Percentiles rank a stretch among this genome's conserved stretches.
Evolutionary conservation across 2,888 invertebrate species (phyloP).

Genomic region (Ormyrus labotus): DNA sequence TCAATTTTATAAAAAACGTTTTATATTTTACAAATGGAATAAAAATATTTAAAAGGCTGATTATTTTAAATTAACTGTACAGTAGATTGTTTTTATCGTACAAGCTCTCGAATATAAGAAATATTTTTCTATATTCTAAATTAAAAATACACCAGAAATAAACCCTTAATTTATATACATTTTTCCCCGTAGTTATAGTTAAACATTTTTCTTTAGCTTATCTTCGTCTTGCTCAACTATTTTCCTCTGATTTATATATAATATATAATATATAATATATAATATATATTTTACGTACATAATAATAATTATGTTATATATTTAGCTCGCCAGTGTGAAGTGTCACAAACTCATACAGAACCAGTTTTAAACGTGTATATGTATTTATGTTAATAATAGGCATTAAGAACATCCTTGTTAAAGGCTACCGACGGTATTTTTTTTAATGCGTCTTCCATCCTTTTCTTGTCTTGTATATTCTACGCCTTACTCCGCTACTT

Average conservation of each 20-base stretch:
- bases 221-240: constrained; percentile 3
- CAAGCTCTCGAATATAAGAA: not conserved
- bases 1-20: too few relatives aligned
- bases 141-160: constrained; percentile 12
- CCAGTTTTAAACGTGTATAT: constrained; percentile 39
- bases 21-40: too few relatives aligned
- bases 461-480: not conserved
- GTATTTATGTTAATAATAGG: constrained; percentile 63
- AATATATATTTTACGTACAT: constrained; percentile 35
- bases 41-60: too few relatives aligned
- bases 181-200: not conserved
- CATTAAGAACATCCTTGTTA: constrained; percentile 48
- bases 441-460: constrained; percentile 43
- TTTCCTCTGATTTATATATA: constrained; percentile 30
- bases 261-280: constrained; percentile 42
- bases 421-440: constrained; percentile 56
- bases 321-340: constrained; percentile 37
- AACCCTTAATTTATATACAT: constrained; percentile 2
- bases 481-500: not conserved
- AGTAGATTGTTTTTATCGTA: too few relatives aligned
- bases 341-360: constrained; percentile 35
- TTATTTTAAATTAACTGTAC: too few relatives aligned
- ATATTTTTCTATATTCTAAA: too few relatives aligned
- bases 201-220: constrained; percentile 3
- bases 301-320: constrained; percentile 32